Base-by-base conservation (phyloP, 2,888 invertebrate genomes). In the Ashinkailepas kermadecensis region DNA sequence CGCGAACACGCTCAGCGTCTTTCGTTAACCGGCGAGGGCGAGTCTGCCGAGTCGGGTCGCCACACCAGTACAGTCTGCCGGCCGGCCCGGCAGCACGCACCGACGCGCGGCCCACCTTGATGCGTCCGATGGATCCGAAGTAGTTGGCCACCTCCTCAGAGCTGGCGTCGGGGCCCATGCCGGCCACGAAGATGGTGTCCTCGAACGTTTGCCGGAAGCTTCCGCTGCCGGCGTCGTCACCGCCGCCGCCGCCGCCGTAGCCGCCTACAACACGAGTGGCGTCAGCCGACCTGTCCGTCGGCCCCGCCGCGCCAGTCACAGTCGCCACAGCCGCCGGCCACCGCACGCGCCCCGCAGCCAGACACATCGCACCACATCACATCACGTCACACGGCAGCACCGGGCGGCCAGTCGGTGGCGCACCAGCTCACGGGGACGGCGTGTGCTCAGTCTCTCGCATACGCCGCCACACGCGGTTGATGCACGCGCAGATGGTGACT, bases 61-160 rank as follows among this genome's bases (percentile, higher is more conserved):
- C 39, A 39, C 39, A 39, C 39, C 39, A 39, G 39, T 39, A n/a
- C n/a, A 39, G 39, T 39, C 2, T 39, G 39, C 39, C 39, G 4
- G 39, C 39, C 39, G 39, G 39, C 39, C 39, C 39, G 39, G 39
- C 39, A 39, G 39, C 39, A 39, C 39, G 39, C 39, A 4, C 39
- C 39, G 39, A 39, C 39, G 39, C 39, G 39, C 39, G 39, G 39
- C 39, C 39, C 87, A 95, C 97, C 93, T 98, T 98, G 84, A 98
- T 97, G 80, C 98, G 91, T 82, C 98, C 98, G 88, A 98, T 98
- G 64, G 96, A 92, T 82, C 98, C 97, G 88, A 98, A 98, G 87
- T 96, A 94, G 85, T 93, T 91, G 84, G 94, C 93, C 86, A 98
- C 92, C 86, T 97, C 95, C 83, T 93, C 93, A 89, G 97, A 97